Evolutionary conservation across 1,140 invertebrate genomes (phyloP).

Genomic region (Penaeus vannamei): DNA sequence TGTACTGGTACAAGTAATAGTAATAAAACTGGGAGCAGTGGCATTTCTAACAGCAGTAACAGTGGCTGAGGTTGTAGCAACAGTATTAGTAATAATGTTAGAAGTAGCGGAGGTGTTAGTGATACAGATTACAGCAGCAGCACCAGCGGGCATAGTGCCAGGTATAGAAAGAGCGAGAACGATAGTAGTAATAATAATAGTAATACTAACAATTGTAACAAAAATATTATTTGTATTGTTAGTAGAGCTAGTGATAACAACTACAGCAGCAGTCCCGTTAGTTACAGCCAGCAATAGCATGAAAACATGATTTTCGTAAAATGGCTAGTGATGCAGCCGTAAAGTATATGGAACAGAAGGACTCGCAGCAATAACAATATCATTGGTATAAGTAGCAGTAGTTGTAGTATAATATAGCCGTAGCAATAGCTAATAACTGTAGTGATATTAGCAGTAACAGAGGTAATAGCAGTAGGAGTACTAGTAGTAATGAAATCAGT

Average conservation of each 20-base stretch:
- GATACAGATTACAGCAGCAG: background rate
- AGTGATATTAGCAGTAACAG: background rate
- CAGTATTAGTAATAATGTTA: background rate
- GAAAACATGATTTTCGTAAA: too few species aligned
- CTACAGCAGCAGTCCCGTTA: background rate
- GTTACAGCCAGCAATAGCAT: too few species aligned
- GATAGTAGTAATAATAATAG: conserved; percentile 5
- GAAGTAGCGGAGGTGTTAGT: background rate
- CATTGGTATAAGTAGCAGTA: conserved; percentile 12
- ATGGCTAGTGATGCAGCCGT: too few species aligned
- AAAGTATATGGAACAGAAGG: background rate
- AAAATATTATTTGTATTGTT: background rate
- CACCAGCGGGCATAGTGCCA: background rate
- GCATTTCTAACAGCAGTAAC: too few species aligned
- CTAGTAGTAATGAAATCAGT: too few species aligned
- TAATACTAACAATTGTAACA: conserved; percentile 7
- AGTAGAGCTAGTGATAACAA: background rate
- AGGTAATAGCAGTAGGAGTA: too few species aligned
- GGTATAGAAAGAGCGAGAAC: background rate
- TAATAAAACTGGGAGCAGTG: too few species aligned
- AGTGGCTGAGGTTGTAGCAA: background rate
- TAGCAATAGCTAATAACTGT: background rate
- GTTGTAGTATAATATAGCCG: background rate
- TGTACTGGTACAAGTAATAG: too few species aligned
- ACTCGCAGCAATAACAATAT: background rate